Evolutionary conservation across 2,888 invertebrate genomes (phyloP).

Genomic region (Lacanobia oleracea): DNA sequence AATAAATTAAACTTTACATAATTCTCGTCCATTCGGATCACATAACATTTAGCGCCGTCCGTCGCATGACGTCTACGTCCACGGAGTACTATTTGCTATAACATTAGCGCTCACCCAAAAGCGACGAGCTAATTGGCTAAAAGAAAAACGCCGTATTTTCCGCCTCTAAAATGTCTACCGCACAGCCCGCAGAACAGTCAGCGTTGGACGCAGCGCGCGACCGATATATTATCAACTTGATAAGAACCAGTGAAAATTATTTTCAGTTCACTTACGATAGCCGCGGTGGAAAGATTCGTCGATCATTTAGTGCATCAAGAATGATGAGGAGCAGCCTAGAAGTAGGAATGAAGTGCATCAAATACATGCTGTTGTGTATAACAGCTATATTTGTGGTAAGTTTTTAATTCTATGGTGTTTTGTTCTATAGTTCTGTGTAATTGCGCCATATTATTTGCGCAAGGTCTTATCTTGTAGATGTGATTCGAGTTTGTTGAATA

Average conservation of each 20-base stretch:
- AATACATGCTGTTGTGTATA: conserved; percentile 94
- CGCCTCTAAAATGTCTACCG: conserved; percentile 36
- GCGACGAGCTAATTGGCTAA: conserved; percentile 74
- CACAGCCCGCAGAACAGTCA: conserved; percentile 50
- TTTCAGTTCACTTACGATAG: conserved; percentile 52
- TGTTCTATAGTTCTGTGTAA: conserved; percentile 13
- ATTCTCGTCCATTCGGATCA: conserved; percentile 13
- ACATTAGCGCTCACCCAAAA: conserved; percentile 56
- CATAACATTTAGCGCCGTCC: conserved; percentile 17
- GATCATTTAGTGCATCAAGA: conserved; percentile 65
- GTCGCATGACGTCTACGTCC: conserved; percentile 56
- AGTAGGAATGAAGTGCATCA: conserved; percentile 94
- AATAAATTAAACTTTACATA: conserved; percentile 13
- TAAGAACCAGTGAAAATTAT: conserved; percentile 52
- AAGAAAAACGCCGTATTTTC: conserved; percentile 71
- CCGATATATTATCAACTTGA: conserved; percentile 58
- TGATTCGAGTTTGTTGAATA: conserved; percentile 37
- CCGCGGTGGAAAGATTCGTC: conserved; percentile 42
- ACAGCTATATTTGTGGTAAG: conserved; percentile 95
- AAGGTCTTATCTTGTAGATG: conserved; percentile 57
- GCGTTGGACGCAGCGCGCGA: conserved; percentile 37
- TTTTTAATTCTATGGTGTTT: conserved; percentile 63
- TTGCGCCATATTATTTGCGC: conserved; percentile 63
- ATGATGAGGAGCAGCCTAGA: conserved; percentile 86
- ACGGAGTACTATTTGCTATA: conserved; percentile 61